Evolutionary conservation across 2,888 invertebrate genomes (phyloP).

Genomic region (Sarcophaga subvicina): DNA sequence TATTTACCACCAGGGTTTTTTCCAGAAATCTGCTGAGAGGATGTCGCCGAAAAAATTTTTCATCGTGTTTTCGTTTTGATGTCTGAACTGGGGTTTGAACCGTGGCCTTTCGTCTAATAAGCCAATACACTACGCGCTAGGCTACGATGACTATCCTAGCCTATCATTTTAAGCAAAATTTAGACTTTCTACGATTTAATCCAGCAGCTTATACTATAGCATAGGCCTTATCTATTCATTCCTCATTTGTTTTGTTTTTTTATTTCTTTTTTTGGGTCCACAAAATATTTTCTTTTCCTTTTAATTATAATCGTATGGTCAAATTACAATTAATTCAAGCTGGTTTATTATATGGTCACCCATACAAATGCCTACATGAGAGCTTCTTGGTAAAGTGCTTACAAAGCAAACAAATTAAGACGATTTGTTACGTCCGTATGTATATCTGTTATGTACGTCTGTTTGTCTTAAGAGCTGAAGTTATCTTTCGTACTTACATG

Average conservation of each 20-base stretch:
- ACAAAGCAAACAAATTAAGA: conserved; percentile 17
- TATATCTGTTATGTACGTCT: background rate
- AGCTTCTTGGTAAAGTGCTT: conserved; percentile 2
- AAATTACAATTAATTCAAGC: conserved; percentile 50
- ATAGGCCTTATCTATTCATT: background rate
- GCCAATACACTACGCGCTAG: too few relatives aligned
- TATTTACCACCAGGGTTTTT: too few relatives aligned
- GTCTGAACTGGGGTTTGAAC: too few relatives aligned
- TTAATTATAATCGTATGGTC: conserved; percentile 44
- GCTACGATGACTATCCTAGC: background rate
- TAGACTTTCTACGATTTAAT: background rate
- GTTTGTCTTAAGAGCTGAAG: background rate
- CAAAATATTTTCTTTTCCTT: background rate
- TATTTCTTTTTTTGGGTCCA: background rate
- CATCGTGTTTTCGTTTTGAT: too few relatives aligned
- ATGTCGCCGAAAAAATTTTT: too few relatives aligned
- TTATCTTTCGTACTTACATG: too few relatives aligned
- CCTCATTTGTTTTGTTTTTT: conserved; percentile 18
- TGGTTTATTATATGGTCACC: conserved; percentile 21
- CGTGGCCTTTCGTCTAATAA: too few relatives aligned
- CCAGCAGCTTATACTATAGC: background rate
- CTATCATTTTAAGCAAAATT: background rate
- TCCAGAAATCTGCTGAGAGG: too few relatives aligned
- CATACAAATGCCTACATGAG: background rate
- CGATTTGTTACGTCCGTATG: background rate